Percentiles rank a stretch among this genome's conserved stretches.
Evolutionary conservation across 2,888 invertebrate species (phyloP).

Genomic region (Malacosoma neustria): DNA sequence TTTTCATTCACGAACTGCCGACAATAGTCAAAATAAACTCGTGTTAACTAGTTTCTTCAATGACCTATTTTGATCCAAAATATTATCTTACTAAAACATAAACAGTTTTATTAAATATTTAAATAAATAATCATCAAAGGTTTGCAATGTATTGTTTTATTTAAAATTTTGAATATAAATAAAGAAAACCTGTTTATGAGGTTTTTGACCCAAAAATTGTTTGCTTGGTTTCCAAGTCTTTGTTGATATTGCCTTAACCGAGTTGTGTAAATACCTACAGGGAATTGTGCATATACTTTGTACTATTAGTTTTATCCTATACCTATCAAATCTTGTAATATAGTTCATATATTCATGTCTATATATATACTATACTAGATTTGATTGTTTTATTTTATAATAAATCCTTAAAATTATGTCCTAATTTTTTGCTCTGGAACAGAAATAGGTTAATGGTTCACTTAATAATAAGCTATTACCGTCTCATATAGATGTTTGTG

Average conservation of each 20-base stretch:
- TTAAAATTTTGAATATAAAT: neutral
- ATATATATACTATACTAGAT: constrained; percentile 43
- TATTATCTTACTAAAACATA: too few species aligned
- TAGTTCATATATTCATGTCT: constrained; percentile 36
- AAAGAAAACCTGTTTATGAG: neutral
- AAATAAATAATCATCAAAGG: too few species aligned
- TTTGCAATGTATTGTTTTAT: too few species aligned
- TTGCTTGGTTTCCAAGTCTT: constrained; percentile 1
- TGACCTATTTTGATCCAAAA: too few species aligned
- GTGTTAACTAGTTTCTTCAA: too few species aligned
- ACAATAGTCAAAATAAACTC: too few species aligned
- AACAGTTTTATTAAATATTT: too few species aligned
- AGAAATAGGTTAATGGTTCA: too few species aligned
- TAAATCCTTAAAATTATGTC: neutral
- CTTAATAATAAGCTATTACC: too few species aligned
- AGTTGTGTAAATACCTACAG: constrained; percentile 51
- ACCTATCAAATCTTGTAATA: constrained; percentile 33
- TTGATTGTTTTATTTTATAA: constrained; percentile 14
- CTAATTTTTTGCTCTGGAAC: neutral
- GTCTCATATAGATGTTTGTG: too few species aligned
- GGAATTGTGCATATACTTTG: constrained; percentile 52
- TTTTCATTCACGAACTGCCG: too few species aligned
- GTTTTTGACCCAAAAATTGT: neutral
- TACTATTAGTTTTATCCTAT: constrained; percentile 32
- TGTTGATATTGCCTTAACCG: constrained; percentile 28